Conservation (phyloP, 2,888 invertebrate genomes). For the Ypsolopha scabrella region DNA sequence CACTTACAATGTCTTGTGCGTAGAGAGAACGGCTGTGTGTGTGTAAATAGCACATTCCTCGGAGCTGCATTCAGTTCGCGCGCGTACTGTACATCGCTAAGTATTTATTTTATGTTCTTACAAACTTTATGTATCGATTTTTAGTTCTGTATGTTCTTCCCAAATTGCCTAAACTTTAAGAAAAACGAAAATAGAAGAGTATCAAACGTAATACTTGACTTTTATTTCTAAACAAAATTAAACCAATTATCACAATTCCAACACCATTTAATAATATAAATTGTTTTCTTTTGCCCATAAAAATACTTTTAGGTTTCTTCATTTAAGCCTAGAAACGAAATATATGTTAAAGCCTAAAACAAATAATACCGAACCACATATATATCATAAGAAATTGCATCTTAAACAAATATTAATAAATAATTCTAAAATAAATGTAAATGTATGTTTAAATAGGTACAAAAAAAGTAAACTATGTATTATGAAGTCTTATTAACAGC, state of each 20-base stretch:
- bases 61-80: too few species aligned
- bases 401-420: too few species aligned
- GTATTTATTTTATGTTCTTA: background rate
- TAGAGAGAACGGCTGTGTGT: too few species aligned
- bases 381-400: too few species aligned
- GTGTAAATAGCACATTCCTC: too few species aligned
- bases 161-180: slow-evolving; percentile 55
- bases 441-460: too few species aligned
- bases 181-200: slow-evolving; percentile 51
- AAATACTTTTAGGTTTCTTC: background rate
- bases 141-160: slow-evolving; percentile 22
- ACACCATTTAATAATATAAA: background rate
- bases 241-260: background rate
- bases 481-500: too few species aligned
- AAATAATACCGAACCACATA: background rate
- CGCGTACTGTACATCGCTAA: background rate
- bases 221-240: slow-evolving; percentile 19
- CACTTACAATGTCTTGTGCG: too few species aligned
- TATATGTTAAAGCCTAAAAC: background rate
- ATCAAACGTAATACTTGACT: slow-evolving; percentile 30
- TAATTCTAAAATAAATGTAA: too few species aligned
- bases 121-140: slow-evolving; percentile 25
- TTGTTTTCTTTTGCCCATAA: too few species aligned
- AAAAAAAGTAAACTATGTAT: too few species aligned
- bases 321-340: background rate